phyloP scores from a whole-genome alignment of 2,888 invertebrate genomes.

The Polydrusus cervinus region DNA sequence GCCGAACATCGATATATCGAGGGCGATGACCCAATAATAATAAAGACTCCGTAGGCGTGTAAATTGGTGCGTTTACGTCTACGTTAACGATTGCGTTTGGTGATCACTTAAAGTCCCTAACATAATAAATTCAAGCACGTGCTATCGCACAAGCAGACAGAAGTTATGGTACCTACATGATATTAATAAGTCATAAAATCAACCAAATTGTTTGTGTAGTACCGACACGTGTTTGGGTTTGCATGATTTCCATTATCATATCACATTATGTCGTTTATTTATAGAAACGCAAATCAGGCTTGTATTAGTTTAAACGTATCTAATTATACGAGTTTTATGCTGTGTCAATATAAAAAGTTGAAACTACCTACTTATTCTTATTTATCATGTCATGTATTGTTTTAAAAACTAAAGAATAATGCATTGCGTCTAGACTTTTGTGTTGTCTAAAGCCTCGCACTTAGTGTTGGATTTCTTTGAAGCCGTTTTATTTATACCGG shows the following conservation, averaged over 20 bases:
- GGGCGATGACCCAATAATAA: too few species aligned
- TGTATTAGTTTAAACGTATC: neutral
- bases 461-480: neutral
- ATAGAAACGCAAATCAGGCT: slow-evolving; percentile 1
- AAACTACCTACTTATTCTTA: neutral
- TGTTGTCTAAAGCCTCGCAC: neutral
- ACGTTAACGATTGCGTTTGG: too few species aligned
- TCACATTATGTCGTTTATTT: neutral
- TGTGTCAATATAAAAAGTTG: neutral
- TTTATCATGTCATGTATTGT: neutral
- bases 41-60: too few species aligned
- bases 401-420: neutral
- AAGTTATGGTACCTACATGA: too few species aligned
- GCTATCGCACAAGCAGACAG: neutral
- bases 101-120: neutral
- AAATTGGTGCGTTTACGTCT: too few species aligned
- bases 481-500: too few species aligned
- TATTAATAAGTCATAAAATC: too few species aligned
- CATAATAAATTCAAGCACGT: neutral
- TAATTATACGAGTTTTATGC: neutral
- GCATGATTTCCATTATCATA: neutral
- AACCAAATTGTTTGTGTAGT: neutral
- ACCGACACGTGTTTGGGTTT: slow-evolving; percentile 5
- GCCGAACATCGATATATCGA: too few species aligned
- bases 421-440: neutral